Evolutionary conservation across 2,113 vertebrate species (phyloP).

Genomic region (Rousettus leschenaultii): DNA sequence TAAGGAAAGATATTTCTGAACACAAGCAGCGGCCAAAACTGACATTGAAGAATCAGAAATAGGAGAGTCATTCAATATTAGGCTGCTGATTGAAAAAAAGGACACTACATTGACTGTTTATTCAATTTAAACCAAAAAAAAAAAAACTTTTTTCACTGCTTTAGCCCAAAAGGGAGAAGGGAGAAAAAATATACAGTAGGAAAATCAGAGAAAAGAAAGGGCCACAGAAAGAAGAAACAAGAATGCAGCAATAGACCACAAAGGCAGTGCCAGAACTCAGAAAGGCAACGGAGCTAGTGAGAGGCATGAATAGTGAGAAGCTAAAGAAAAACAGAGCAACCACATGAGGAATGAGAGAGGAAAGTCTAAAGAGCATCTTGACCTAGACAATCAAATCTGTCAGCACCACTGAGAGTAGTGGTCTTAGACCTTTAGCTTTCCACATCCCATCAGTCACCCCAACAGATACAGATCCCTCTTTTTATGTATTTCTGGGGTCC

Average conservation of each 20-base stretch:
- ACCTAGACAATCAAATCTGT: neutral
- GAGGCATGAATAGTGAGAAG: neutral
- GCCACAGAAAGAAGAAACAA: conserved; percentile 14
- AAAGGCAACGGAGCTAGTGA: neutral
- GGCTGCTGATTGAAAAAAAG: neutral
- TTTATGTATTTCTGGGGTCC: neutral
- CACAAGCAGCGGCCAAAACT: neutral
- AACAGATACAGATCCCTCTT: neutral
- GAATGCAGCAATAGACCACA: neutral
- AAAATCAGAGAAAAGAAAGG: neutral
- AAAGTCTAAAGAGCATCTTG: neutral
- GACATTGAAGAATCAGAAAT: neutral
- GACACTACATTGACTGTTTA: neutral
- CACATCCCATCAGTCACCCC: neutral
- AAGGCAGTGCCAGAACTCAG: neutral
- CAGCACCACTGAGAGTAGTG: neutral
- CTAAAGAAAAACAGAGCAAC: neutral
- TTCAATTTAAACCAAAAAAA: neutral
- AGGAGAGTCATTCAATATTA: neutral
- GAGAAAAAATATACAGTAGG: neutral
- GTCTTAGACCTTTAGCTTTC: neutral
- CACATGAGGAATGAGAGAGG: neutral
- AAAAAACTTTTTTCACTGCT: neutral
- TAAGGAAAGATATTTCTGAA: neutral
- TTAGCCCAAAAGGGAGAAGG: neutral